Conservation (phyloP, 1,140 invertebrate species). For the Listronotus bonariensis region DNA sequence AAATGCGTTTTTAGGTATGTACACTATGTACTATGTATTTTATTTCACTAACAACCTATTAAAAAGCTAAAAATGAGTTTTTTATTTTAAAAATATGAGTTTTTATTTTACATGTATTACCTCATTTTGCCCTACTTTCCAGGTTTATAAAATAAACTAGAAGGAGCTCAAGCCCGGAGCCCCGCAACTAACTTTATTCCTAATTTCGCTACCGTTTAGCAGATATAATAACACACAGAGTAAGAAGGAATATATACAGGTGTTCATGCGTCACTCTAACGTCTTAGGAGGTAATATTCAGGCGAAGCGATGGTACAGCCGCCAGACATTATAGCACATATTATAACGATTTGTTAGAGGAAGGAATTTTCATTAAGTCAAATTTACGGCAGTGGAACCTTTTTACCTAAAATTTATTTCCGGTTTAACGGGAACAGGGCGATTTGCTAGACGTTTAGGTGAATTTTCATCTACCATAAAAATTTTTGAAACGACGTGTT, state of each 20-base stretch:
- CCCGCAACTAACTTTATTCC: too few relatives aligned
- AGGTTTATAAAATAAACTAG: too few relatives aligned
- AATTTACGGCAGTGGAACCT: constrained; percentile 37
- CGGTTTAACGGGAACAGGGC: constrained; percentile 31
- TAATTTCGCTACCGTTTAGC: too few relatives aligned
- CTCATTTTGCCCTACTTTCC: too few relatives aligned
- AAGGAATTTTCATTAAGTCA: constrained; percentile 41
- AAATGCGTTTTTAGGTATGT: too few relatives aligned
- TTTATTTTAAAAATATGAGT: too few relatives aligned
- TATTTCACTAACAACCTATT: too few relatives aligned
- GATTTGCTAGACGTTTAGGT: constrained; percentile 36
- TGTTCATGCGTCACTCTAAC: constrained; percentile 36
- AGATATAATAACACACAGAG: constrained; percentile 4
- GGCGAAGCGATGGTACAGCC: constrained; percentile 9
- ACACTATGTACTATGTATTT: too few relatives aligned
- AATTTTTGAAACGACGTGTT: constrained; percentile 25
- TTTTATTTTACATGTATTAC: too few relatives aligned
- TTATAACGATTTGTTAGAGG: constrained; percentile 41
- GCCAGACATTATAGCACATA: constrained; percentile 39
- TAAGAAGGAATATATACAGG: constrained; percentile 25
- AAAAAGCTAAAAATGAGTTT: too few relatives aligned
- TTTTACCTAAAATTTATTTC: constrained; percentile 40
- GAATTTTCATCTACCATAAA: constrained; percentile 37
- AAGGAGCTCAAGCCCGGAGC: too few relatives aligned
- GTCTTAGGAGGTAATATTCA: constrained; percentile 37